Evolutionary conservation across 2,113 vertebrate species (phyloP), one percentile per base, ranked within the genome.

Genomic region (Ameiurus melas): DNA sequence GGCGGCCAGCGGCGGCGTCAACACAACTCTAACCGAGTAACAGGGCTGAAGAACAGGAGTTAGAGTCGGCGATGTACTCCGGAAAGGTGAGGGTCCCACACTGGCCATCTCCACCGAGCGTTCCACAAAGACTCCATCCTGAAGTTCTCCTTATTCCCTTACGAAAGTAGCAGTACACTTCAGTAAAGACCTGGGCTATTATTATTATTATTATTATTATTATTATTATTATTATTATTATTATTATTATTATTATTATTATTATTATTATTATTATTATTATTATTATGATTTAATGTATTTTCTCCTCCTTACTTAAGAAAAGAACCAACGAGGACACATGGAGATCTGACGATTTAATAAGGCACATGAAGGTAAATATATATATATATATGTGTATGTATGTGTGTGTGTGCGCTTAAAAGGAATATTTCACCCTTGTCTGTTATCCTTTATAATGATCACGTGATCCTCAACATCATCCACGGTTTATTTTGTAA

Each of bases 271-370:
- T 19, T 58, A 19, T 25, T 62, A 25, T 5, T 30, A 30, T 4
- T 68, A 14, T 30, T 68, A 68, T 68, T 30, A 68, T n/a, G n/a
- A n/a, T n/a, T n/a, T n/a, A n/a, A n/a, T n/a, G n/a, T n/a, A n/a
- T n/a, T n/a, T n/a, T n/a, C n/a, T n/a, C n/a, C 4, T 25, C 53
- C 77, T 53, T 84, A 77, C 43, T 75, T 25, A 88, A 98, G 98
- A 97, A 94, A 95, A 93, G 95, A 93, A 96, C 95, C 68, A 99
- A 94, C 94, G 97, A 99, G 92, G 97, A 99, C 89, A 99, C 98
- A 60, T 99, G 98, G 98, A 98, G 93, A 93, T 85, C 97, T 89
- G 96, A 97, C 70, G 98, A 99, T 53, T 95, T 99, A 87, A 96
- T 92, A 85, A 97, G 91, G 92, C 94, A 98, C 82, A 92, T 99